Percentiles rank a stretch among this genome's conserved stretches.
phyloP scores from a whole-genome alignment of 2,797 vertebrate species.

The Gymnoscopelus microlampas region DNA sequence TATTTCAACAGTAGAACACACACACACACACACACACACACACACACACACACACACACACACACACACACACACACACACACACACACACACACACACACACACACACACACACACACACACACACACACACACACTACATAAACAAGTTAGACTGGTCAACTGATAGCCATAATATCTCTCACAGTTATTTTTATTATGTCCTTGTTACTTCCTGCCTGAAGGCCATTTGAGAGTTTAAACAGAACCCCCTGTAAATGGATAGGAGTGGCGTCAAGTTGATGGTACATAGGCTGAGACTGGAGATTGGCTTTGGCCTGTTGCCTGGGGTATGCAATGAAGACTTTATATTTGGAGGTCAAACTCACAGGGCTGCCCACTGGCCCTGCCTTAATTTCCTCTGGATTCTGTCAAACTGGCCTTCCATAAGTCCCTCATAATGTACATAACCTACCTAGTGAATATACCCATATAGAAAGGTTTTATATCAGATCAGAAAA shows the following conservation, averaged over 20 bases:
- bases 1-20: too few relatives aligned
- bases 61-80: too few relatives aligned
- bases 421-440: slow-evolving; percentile 17
- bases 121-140: too few relatives aligned
- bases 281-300: slow-evolving; percentile 12
- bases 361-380: slow-evolving; percentile 41
- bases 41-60: too few relatives aligned
- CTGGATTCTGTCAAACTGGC: slow-evolving; percentile 39
- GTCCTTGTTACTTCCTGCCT: slow-evolving; percentile 14
- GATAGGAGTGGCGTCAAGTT: slow-evolving; percentile 19
- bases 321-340: slow-evolving; percentile 41
- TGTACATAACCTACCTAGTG: neutral
- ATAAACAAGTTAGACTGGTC: neutral
- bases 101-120: too few relatives aligned
- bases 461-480: neutral
- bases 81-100: too few relatives aligned
- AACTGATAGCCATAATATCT: slow-evolving; percentile 5
- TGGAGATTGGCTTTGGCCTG: slow-evolving; percentile 26
- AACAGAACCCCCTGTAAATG: slow-evolving; percentile 12
- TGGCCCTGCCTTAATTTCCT: slow-evolving; percentile 46
- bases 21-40: too few relatives aligned
- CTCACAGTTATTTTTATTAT: slow-evolving; percentile 8
- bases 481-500: too few relatives aligned
- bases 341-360: slow-evolving; percentile 40
- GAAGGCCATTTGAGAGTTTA: slow-evolving; percentile 11